Evolutionary conservation across 2,797 vertebrate species (phyloP).

Genomic region (Anguilla marmorata): DNA sequence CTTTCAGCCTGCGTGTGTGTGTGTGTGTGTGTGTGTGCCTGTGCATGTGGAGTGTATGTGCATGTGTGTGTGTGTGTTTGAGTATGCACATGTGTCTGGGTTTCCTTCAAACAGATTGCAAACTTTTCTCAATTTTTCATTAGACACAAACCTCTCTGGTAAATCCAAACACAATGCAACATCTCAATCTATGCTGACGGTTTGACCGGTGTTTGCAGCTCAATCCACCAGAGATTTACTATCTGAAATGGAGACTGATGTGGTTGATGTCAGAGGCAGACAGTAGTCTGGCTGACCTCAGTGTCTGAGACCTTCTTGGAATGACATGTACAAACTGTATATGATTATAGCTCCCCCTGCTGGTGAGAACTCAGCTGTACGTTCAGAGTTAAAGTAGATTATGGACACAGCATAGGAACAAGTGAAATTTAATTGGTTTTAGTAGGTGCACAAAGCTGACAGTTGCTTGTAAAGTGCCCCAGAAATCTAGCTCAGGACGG

Average conservation of each 20-base stretch:
- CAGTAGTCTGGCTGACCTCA: neutral
- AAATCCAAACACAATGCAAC: neutral
- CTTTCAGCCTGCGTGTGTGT: constrained; percentile 53
- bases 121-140: neutral
- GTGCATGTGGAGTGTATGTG: neutral
- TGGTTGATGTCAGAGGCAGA: constrained; percentile 8
- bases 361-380: neutral
- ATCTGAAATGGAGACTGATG: neutral
- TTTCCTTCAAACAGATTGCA: neutral
- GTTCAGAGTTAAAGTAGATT: neutral
- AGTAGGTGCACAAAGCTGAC: neutral
- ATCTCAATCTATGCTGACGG: neutral
- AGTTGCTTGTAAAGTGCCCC: neutral
- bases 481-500: neutral
- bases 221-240: neutral
- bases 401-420: too few relatives aligned
- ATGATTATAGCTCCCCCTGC: neutral
- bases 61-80: neutral
- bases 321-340: neutral
- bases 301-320: neutral
- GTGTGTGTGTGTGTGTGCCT: constrained; percentile 20
- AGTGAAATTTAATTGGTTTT: too few relatives aligned
- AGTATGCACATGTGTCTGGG: neutral
- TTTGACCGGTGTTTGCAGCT: neutral
- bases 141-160: neutral